These are phyloP conservation scores for Mercenaria mercenaria DNA, from an alignment of 1,140 invertebrate genomes.

Conservation along the genomic window DNA sequence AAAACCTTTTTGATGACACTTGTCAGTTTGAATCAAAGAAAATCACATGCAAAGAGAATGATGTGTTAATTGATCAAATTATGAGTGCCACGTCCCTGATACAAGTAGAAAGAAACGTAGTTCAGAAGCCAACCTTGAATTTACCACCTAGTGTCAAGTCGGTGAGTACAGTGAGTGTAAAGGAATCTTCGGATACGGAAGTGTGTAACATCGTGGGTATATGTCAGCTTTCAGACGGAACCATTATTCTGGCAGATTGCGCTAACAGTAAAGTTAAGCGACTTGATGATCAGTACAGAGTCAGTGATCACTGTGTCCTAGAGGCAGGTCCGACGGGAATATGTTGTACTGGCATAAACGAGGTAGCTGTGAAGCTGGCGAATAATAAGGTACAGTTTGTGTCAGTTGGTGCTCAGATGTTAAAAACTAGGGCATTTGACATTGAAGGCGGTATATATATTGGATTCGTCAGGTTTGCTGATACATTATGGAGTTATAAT, in stretches of 20 bases:
- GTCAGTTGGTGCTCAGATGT: background rate
- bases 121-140: background rate
- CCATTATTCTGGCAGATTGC: background rate
- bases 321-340: background rate
- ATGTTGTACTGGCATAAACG: background rate
- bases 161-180: background rate
- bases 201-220: background rate
- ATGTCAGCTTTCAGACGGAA: background rate
- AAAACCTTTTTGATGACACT: background rate
- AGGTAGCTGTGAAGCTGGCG: background rate
- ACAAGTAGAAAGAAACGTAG: background rate
- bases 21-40: background rate
- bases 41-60: background rate
- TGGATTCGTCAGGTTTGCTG: background rate
- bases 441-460: background rate
- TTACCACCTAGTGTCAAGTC: background rate
- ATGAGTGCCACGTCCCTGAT: background rate
- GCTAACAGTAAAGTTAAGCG: background rate
- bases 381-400: background rate
- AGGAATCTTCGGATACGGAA: background rate
- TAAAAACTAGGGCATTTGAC: background rate
- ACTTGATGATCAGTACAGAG: background rate
- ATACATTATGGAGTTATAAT: background rate
- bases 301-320: background rate
- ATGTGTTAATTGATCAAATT: background rate